Base-by-base conservation (phyloP, 2,888 invertebrate genomes). In the Ypsolopha scabrella region DNA sequence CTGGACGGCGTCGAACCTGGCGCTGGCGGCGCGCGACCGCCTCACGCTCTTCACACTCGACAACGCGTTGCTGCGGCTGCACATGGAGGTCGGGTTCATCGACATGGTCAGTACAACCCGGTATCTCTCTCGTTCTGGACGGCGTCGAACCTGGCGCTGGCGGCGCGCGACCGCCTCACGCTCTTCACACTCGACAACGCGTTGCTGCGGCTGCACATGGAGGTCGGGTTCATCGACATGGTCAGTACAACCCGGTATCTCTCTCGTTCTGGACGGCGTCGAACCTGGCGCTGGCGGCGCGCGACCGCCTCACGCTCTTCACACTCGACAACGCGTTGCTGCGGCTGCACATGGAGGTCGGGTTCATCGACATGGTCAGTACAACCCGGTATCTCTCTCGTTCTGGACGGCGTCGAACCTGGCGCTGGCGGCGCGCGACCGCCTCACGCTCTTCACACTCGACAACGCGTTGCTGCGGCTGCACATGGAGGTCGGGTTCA, bases 1-100 rank as follows among this genome's bases (percentile, higher is more conserved):
- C 24, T 24, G 24, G 83, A 77, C 73, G 67, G 81, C 82, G 51
- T 75, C 78, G 43, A 24, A 24, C 24, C 24, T 24, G 24, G 24
- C 24, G 24, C 24, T 24, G 11, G 41, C 13, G 38, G 37, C 13
- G 3, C 35, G 38, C 41, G 41, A n/a, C 46, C 24, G 10, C 33
- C 38, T 6, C 35, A 47, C 11, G 6, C 35, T 47, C 47, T 33
- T 24, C 14, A 10, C 36, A 36, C 36, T n/a, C 35, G n/a, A 11
- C 36, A 35, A 8, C 2, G 47, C 44, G 44, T 14, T 44, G 44
- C 44, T 8, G 13, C 6, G 44, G 24, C 44, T 44, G 24, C 24
- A 24, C 24, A 24, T 24, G 24, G 14, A 44, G 24, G 14, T 24
- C 24, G 14, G 44, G 24, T 24, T 24, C 4, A 24, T 24, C 24